phyloP scores from a whole-genome alignment of 1,140 invertebrate species.

The Prorops nasuta region DNA sequence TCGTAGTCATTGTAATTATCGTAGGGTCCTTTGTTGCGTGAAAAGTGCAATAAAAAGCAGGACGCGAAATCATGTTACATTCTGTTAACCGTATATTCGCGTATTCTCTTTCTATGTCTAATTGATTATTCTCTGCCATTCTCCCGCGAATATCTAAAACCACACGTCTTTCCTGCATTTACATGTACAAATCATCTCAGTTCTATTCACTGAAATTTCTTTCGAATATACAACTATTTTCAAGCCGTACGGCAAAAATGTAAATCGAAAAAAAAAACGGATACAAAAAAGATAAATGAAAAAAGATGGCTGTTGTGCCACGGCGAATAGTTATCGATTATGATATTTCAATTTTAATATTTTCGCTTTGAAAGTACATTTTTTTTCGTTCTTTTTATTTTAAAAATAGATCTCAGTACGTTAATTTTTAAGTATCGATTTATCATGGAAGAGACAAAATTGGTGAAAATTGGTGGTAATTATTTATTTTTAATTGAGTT shows the following conservation, averaged over 20 bases:
- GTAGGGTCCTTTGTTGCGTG: not conserved
- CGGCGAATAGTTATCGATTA: constrained; percentile 22
- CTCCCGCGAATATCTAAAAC: constrained; percentile 1
- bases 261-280: no score
- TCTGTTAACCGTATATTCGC: no score
- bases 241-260: no score
- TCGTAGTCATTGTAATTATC: not conserved
- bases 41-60: constrained; percentile 27
- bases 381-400: not conserved
- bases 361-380: constrained; percentile 13
- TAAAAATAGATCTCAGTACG: no score
- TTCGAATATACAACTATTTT: no score
- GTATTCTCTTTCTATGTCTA: constrained; percentile 6
- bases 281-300: constrained; percentile 12
- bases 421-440: no score
- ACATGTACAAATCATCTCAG: constrained; percentile 2
- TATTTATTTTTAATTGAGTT: no score
- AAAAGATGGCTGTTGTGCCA: constrained; percentile 30
- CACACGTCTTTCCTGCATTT: constrained; percentile 21
- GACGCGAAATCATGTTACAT: constrained; percentile 9
- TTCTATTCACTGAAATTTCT: no score
- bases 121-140: constrained; percentile 3
- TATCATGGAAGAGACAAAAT: no score
- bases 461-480: no score
- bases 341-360: not conserved